Base-by-base conservation (phyloP, 2,888 invertebrate species). In the Morpho deidamia region DNA sequence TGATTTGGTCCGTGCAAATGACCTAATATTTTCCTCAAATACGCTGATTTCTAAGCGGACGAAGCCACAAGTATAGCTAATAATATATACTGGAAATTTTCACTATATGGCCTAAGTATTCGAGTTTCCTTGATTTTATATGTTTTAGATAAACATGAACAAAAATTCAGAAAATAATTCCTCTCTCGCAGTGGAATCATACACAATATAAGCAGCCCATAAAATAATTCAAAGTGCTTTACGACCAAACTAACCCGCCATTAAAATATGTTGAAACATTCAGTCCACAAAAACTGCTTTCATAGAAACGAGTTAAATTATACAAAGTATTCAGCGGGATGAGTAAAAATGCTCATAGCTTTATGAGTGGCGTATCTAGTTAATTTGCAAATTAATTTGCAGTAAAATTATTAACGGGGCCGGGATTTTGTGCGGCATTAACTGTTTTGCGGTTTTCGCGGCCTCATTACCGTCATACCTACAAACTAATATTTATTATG, bases 151-250 rank as follows among this genome's bases (percentile, higher is more conserved):
- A n/a, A n/a, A n/a, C n/a, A n/a, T n/a, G n/a, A n/a, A n/a, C n/a
- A n/a, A n/a, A 23, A 23, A 23, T 23, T 23, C 2, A 23, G 23
- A 23, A 23, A 23, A 23, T 5, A 23, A 23, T 23, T n/a, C 4
- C 23, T 23, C 37, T 8, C 44, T 10, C 65, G 49, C 7, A 0
- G 60, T 74, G 69, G 72, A 37, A 41, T 23, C 43, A 35, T 8
- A 40, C 34, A 23, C 56, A 45, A 33, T 48, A 51, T 44, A 44
- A n/a, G 69, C 23, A 23, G 23, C 23, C 71, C 77, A 81, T 86
- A 85, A 86, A 86, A 87, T 86, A 86, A 86, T 86, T 87, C 87
- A 86, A 80, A 81, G 72, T 73, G 78, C 72, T 85, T 86, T 86
- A 86, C 77, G 81, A 76, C 69, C 75, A 73, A 82, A 83, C 84